Evolutionary conservation across 2,888 invertebrate genomes (phyloP), one percentile per base, ranked within the genome.

Genomic region (Galeruca laticollis): DNA sequence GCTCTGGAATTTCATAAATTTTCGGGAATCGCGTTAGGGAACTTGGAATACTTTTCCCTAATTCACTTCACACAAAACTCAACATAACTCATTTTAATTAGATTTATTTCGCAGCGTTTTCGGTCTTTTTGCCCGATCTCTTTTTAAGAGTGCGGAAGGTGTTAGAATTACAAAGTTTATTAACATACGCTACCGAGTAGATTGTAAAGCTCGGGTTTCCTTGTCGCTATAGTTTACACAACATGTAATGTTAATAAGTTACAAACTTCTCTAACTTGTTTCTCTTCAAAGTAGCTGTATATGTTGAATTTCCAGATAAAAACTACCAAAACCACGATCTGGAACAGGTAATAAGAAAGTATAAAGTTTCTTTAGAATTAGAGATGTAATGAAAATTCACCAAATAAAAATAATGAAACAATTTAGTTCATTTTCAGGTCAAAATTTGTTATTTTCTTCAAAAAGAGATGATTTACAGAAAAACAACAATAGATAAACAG

Each of bases 1-100:
- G 51, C 49, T 31, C 35, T 54, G 71, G 71, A 73, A 73, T 73
- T 73, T 66, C 73, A 69, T 71, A 73, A 73, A 73, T 71, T 73
- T 26, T 68, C 49, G 60, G 59, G 70, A 72, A 70, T 74, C 57
- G 70, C 60, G 68, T 73, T 73, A 66, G 61, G 66, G 60, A 66
- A 61, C 60, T 65, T 60, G 43, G 70, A 71, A 71, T 70, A 62
- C 69, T 70, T 71, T 61, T 60, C 60, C 66, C 65, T 72, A 68
- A 73, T 73, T 73, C 65, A 73, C 71, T 72, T 73, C 70, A 52
- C 71, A 31, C 60, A 62, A 70, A 73, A 72, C 62, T 69, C 60
- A 59, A 57, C 70, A 65, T 68, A 57, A 65, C 65, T 73, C 68
- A 65, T 54, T 73, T 70, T 68, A 73, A 73, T 73, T 70, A 69